A percentile compares a stretch with the other conserved stretches of the same genome.
These are phyloP conservation scores for Lutraria rhynchaena DNA, from an alignment of 1,140 invertebrate species.

Conservation along the genomic window DNA sequence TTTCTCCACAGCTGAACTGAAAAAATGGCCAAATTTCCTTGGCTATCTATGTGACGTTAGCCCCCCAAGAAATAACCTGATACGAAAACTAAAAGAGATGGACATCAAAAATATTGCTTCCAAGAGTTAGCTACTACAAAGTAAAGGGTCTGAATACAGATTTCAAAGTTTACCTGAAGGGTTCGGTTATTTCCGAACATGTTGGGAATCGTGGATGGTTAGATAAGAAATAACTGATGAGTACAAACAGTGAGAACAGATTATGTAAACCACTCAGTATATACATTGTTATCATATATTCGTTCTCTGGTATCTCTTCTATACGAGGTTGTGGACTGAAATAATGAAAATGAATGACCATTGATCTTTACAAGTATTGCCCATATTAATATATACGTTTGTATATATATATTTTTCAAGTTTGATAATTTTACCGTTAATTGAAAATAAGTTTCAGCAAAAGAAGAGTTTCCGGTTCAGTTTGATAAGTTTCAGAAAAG, in stretches of 20 bases:
- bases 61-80: no score
- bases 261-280: conserved; percentile 79
- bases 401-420: background rate
- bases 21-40: no score
- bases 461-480: no score
- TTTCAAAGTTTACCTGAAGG: conserved; percentile 71
- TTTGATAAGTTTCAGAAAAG: no score
- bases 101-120: no score
- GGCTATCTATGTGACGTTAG: no score
- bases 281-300: conserved; percentile 75
- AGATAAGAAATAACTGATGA: conserved; percentile 81
- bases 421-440: background rate
- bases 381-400: background rate
- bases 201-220: conserved; percentile 80
- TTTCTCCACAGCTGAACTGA: no score
- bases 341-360: conserved; percentile 25
- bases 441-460: no score
- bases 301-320: conserved; percentile 57
- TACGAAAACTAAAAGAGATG: no score
- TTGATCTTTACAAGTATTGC: background rate
- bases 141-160: no score
- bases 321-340: conserved; percentile 74
- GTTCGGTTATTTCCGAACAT: conserved; percentile 69
- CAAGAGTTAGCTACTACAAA: no score
- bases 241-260: conserved; percentile 78